Conservation (phyloP, 2,113 vertebrate species). For the Meriones unguiculatus region DNA sequence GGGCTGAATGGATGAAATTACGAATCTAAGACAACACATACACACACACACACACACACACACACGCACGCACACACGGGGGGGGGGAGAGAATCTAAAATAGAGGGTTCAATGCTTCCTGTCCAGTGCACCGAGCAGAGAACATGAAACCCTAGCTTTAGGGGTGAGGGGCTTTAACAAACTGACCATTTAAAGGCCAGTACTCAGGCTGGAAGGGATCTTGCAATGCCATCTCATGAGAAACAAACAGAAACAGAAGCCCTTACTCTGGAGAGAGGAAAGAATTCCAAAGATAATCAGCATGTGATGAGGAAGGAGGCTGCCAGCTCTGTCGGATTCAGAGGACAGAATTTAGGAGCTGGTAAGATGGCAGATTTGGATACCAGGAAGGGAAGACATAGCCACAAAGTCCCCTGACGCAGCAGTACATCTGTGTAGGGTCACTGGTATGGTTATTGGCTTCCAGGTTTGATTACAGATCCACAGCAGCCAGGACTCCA, state of each 20-base stretch:
- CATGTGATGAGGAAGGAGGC: no score
- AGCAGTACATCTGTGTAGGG: neutral
- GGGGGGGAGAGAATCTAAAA: neutral
- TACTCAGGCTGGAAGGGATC: neutral
- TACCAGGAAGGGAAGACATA: neutral
- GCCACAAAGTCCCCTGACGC: neutral
- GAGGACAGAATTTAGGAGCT: neutral
- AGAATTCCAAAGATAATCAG: neutral
- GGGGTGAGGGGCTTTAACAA: neutral
- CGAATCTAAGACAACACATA: neutral
- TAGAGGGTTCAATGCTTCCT: neutral
- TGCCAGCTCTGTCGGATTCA: neutral
- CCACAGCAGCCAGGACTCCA: neutral
- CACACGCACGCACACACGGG: neutral
- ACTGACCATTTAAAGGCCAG: neutral
- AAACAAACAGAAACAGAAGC: neutral
- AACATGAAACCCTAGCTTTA: rapidly evolving
- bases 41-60: neutral
- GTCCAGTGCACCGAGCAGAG: neutral
- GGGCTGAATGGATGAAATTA: neutral
- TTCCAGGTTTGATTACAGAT: neutral
- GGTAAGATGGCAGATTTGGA: neutral
- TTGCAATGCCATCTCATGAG: neutral
- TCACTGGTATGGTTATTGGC: neutral
- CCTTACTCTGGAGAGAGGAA: neutral